A percentile compares a stretch with the other conserved stretches of the same genome.
phyloP scores from a whole-genome alignment of 2,888 invertebrate genomes.

The Epirrita christyi region DNA sequence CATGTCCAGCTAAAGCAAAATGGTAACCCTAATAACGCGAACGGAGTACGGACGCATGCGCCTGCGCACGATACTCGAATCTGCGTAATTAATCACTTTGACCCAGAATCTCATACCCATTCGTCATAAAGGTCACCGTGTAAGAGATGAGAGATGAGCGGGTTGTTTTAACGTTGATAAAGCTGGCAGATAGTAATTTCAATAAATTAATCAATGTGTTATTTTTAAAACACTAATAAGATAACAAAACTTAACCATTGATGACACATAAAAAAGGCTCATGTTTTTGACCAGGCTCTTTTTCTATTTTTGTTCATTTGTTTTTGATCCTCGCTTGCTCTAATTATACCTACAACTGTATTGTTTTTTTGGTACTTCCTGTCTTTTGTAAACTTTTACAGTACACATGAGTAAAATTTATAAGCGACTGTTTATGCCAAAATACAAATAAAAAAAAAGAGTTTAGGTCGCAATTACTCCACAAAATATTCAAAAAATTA shows the following conservation, averaged over 20 bases:
- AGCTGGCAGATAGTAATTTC: background rate
- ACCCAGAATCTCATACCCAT: constrained; percentile 44
- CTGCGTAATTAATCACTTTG: constrained; percentile 52
- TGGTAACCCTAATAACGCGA: constrained; percentile 15
- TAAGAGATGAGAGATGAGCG: constrained; percentile 31
- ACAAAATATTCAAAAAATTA: no score
- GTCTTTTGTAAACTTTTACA: no score
- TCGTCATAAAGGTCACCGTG: constrained; percentile 41
- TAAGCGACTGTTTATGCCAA: no score
- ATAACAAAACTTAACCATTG: background rate
- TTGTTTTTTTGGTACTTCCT: no score
- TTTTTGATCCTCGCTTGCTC: no score
- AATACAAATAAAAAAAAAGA: no score
- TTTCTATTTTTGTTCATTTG: no score
- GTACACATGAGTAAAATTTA: no score
- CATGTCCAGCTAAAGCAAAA: background rate
- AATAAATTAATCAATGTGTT: background rate
- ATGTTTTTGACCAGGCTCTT: no score
- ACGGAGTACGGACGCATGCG: constrained; percentile 24
- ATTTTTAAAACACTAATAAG: no score
- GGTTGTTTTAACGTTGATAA: background rate
- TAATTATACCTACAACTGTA: no score
- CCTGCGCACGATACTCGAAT: constrained; percentile 40
- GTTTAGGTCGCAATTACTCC: no score
- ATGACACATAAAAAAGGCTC: background rate